Base-by-base conservation (phyloP, 2,888 invertebrate genomes). In the Lasioglossum figueresi region DNA sequence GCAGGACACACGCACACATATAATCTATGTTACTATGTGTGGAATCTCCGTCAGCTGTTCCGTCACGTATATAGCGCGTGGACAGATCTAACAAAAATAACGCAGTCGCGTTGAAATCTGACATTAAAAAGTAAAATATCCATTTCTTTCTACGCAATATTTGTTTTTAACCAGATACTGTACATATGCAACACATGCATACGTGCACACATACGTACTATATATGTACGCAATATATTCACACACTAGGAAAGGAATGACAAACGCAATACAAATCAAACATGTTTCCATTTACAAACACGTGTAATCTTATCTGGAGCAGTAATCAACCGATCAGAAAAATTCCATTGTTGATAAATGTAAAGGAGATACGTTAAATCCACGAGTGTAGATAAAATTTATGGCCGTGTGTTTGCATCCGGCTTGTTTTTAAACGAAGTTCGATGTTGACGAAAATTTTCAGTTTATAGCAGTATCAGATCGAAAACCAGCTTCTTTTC, bases 41-140 rank as follows among this genome's bases (percentile, higher is more conserved):
- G 63, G 23, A 72, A 76, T 27, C 27, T 27, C 52, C 10, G 48
- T 82, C 76, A 83, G 80, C 63, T 80, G 80, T 76, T 80, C 34
- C 40, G 31, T 27, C 45, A 52, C 40, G n/a, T 70, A n/a, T 75
- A 27, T 27, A 23, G 76, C 40, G 16, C n/a, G n/a, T 23, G 31
- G 19, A 31, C 31, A 63, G 8, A 63, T 19, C 8, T 12, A 37
- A 31, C 27, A 4, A 31, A 78, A 72, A 52, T 72, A 10, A 8
- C 4, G 63, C 14, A 12, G 8, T 43, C 43, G 2, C 14, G 12
- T 52, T 79, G 52, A 48, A 10, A 19, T 31, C 27, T 31, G n/a
- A 52, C 19, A 4, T 37, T 37, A 6, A 10, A 68, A 37, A 37
- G 37, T 5, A 23, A 12, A 63, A 40, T 74, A 77, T 12, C 34